Conservation (phyloP, 1,140 invertebrate species). For the Chironomus striatipennis region DNA sequence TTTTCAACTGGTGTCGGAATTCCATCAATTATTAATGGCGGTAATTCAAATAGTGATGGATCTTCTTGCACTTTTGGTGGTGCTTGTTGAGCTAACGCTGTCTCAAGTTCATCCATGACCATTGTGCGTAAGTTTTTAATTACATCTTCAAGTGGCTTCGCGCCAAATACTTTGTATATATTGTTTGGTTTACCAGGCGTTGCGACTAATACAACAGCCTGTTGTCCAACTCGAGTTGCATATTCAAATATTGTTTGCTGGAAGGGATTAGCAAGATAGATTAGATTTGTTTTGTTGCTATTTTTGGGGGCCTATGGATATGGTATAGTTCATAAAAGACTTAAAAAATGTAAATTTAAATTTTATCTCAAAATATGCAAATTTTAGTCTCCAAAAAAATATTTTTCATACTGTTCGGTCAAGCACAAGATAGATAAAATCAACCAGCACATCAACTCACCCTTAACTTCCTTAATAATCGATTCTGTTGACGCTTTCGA, state of each 20-base stretch:
- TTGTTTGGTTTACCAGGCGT: slow-evolving; percentile 95
- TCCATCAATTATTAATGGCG: slow-evolving; percentile 91
- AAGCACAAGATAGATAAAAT: no score
- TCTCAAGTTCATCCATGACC: slow-evolving; percentile 92
- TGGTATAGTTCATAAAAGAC: no score
- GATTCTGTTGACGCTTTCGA: slow-evolving; percentile 90
- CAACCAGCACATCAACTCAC: slow-evolving; percentile 43
- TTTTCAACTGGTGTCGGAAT: slow-evolving; percentile 97
- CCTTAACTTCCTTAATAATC: slow-evolving; percentile 77
- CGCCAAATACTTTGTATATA: slow-evolving; percentile 94
- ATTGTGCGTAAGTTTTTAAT: slow-evolving; percentile 80
- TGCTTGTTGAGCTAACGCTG: slow-evolving; percentile 85
- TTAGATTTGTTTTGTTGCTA: no score
- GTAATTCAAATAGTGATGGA: slow-evolving; percentile 87
- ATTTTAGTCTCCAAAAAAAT: no score
- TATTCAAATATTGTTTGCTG: slow-evolving; percentile 97
- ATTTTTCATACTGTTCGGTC: no score
- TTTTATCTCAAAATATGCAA: no score
- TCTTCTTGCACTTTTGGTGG: slow-evolving; percentile 86
- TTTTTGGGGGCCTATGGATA: no score
- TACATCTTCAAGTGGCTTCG: slow-evolving; percentile 93
- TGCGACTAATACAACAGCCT: slow-evolving; percentile 90
- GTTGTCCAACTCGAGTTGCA: slow-evolving; percentile 93
- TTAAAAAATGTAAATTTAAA: no score
- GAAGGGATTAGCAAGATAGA: slow-evolving; percentile 27